A percentile compares a stretch with the other conserved stretches of the same genome.
phyloP scores from a whole-genome alignment of 2,888 invertebrate species.

The Electrophaes corylata region DNA sequence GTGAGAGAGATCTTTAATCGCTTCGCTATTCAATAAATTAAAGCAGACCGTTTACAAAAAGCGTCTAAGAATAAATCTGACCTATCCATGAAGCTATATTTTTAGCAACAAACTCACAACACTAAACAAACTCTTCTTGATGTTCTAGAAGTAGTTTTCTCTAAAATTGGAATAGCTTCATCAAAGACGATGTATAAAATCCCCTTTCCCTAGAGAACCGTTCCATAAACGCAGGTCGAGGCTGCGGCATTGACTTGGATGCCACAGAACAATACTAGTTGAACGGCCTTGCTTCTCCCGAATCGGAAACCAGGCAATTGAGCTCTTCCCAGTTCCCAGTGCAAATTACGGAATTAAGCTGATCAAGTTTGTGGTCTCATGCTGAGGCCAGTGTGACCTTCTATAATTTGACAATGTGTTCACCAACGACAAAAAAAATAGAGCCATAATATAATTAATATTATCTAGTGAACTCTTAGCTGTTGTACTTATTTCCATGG shows the following conservation, averaged over 20 bases:
- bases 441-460: no score
- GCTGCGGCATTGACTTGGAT: constrained; percentile 18
- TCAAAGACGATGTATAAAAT: constrained; percentile 25
- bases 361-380: constrained; percentile 39
- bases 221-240: constrained; percentile 20
- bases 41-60: neutral
- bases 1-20: no score
- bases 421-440: constrained; percentile 9
- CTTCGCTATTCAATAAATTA: neutral
- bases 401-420: constrained; percentile 9
- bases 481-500: neutral
- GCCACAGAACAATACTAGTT: constrained; percentile 15
- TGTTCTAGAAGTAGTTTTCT: constrained; percentile 15
- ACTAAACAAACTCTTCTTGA: constrained; percentile 5
- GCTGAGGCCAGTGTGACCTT: constrained; percentile 13
- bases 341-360: constrained; percentile 31
- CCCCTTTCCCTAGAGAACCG: constrained; percentile 16
- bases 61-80: neutral
- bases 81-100: neutral
- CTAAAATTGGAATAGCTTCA: constrained; percentile 16
- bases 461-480: neutral
- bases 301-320: constrained; percentile 42
- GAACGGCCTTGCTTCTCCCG: constrained; percentile 37
- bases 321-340: constrained; percentile 42
- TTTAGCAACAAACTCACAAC: no score